Base-by-base conservation (phyloP, 2,797 vertebrate species). In the Gallirallus australis region DNA sequence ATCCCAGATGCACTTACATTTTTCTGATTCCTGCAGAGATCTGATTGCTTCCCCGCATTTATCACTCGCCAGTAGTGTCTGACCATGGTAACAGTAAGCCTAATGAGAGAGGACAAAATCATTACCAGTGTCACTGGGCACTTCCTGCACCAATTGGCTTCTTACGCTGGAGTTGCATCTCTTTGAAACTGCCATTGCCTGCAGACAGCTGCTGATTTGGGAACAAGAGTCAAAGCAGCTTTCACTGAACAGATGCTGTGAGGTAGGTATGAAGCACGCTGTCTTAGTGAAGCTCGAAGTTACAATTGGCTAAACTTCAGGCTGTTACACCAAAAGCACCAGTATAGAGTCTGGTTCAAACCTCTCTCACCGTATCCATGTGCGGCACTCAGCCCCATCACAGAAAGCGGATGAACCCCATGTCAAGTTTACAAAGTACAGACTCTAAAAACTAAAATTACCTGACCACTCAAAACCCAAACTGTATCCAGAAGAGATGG, bases 1-100 rank as follows among this genome's bases (percentile, higher is more conserved):
- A 28, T 64, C 61, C 90, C 57, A 93, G 25, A 3, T 37, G 76
- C 91, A 98, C 99, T 87, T 98, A 99, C 99, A 99, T 97, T 99
- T 99, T 95, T 99, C 99, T 39, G 99, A 99, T 96, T 99, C 99
- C 95, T 99, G 99, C 25, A 99, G 98, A 82, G 99, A 99, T 95
- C 99, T 92, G 93, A 99, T 99, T 17, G 99, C 99, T 96, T 99
- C 99, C 28, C 99, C 99, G 78, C 99, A 99, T 94, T 99, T 99
- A 97, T 99, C 99, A 68, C 98, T 98, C 0, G 98, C 98, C 94
- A 99, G 97, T 82, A 99, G 98, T 9, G 99, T 99, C 81, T 99
- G 99, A 65, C 99, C 99, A 56, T 99, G 98, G 90, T 99, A 99
- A 96, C 99, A 99, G 96, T 98, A 99, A 0, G 99, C 99, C 99